A percentile compares a stretch with the other conserved stretches of the same genome.
Evolutionary conservation across 2,888 invertebrate genomes (phyloP).

Genomic region (Drosophila falleni): DNA sequence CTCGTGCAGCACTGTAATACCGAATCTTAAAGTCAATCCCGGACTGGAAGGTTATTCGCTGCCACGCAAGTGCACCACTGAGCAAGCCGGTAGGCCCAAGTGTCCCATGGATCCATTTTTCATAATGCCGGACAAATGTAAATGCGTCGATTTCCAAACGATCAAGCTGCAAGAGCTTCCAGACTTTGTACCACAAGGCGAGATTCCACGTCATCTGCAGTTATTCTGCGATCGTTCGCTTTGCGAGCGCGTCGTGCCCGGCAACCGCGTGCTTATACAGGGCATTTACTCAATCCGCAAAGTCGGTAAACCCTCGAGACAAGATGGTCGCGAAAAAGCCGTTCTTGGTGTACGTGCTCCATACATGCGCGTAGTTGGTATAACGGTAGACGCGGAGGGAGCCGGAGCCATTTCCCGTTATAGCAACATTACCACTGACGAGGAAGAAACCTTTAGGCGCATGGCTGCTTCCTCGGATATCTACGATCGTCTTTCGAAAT

Average conservation of each 20-base stretch:
- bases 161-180: constrained; percentile 98
- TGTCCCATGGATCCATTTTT: constrained; percentile 99
- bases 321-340: constrained; percentile 91
- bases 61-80: constrained; percentile 97
- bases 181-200: constrained; percentile 95
- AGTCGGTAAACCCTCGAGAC: constrained; percentile 88
- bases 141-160: constrained; percentile 98
- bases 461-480: constrained; percentile 94
- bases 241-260: constrained; percentile 98
- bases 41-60: constrained; percentile 98
- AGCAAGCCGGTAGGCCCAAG: constrained; percentile 95
- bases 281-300: constrained; percentile 99
- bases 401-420: constrained; percentile 88
- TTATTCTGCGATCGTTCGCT: constrained; percentile 96
- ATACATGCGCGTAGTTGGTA: constrained; percentile 97
- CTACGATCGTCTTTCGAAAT: constrained; percentile 94
- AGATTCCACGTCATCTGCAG: constrained; percentile 98
- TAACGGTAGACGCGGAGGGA: constrained; percentile 93
- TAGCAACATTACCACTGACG: constrained; percentile 88
- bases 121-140: constrained; percentile 98
- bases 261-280: constrained; percentile 96
- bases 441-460: constrained; percentile 88
- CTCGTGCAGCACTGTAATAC: constrained; percentile 94
- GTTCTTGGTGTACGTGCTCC: constrained; percentile 96
- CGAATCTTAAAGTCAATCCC: constrained; percentile 95